Conservation (phyloP, 2,888 invertebrate species). For the Andrena hattorfiana region DNA sequence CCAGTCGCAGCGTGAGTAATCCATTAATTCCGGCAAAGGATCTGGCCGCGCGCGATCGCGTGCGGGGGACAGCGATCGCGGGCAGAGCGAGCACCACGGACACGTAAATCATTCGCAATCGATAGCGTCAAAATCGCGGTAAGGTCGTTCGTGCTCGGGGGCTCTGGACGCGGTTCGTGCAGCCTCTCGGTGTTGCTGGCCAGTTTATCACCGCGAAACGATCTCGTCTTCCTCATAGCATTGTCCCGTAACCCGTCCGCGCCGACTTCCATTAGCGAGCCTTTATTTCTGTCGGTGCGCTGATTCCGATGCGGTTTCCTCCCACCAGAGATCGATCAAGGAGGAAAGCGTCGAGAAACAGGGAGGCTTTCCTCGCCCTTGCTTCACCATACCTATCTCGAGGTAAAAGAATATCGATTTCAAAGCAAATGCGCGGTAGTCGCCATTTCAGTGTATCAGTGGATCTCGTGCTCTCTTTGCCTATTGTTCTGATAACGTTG, state of each 20-base stretch:
- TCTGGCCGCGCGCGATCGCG: slow-evolving; percentile 45
- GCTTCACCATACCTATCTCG: background rate
- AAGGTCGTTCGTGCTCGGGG: slow-evolving; percentile 52
- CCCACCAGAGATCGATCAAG: background rate
- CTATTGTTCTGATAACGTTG: slow-evolving; percentile 50
- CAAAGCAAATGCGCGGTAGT: background rate
- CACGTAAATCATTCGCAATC: slow-evolving; percentile 66
- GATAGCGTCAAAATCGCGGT: slow-evolving; percentile 63
- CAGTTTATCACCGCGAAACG: slow-evolving; percentile 65
- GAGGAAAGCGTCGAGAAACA: background rate
- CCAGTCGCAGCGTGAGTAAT: slow-evolving; percentile 44
- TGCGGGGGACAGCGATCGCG: slow-evolving; percentile 37
- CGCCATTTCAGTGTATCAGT: slow-evolving; percentile 20
- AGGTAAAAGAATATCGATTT: background rate
- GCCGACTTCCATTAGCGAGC: slow-evolving; percentile 64
- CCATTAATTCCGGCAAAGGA: slow-evolving; percentile 54
- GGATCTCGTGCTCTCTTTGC: slow-evolving; percentile 40
- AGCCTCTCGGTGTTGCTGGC: slow-evolving; percentile 17
- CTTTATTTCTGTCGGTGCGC: slow-evolving; percentile 27
- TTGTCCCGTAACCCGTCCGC: slow-evolving; percentile 70
- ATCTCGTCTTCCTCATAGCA: slow-evolving; percentile 73
- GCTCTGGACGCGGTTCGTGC: slow-evolving; percentile 30
- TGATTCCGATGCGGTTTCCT: slow-evolving; percentile 3
- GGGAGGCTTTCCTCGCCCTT: slow-evolving; percentile 9
- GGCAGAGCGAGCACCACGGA: slow-evolving; percentile 10